These are phyloP conservation scores for Panurus biarmicus DNA, from an alignment of 2,113 vertebrate genomes.

Conservation along the genomic window DNA sequence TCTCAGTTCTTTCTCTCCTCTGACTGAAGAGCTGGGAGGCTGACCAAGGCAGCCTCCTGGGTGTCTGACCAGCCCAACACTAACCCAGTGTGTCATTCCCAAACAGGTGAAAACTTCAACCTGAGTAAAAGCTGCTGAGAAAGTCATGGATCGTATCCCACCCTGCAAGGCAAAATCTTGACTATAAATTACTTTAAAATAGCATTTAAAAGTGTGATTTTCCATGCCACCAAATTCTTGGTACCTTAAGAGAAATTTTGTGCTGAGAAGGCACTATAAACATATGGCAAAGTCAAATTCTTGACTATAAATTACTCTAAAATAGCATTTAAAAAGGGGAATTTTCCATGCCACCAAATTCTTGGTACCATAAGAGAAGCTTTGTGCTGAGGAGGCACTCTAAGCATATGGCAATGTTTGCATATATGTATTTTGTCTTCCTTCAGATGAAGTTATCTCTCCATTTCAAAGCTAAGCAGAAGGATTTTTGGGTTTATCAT, in stretches of 20 bases:
- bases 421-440: neutral
- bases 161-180: neutral
- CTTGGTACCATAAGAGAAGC: neutral
- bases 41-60: neutral
- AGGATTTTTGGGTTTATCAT: neutral
- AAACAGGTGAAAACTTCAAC: neutral
- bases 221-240: neutral
- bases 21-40: neutral
- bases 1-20: neutral
- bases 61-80: neutral
- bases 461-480: neutral
- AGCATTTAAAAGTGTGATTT: neutral
- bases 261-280: neutral
- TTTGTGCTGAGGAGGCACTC: neutral
- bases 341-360: neutral
- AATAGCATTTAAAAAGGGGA: neutral
- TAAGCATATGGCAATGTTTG: neutral
- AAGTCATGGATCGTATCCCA: accelerated
- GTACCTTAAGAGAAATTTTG: neutral
- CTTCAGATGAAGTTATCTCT: neutral
- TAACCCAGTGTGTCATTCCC: neutral
- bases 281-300: neutral
- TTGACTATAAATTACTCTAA: neutral
- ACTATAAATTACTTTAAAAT: neutral
- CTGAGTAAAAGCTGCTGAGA: neutral